phyloP scores from a whole-genome alignment of 1,140 invertebrate species.

The Ridgeia piscesae region DNA sequence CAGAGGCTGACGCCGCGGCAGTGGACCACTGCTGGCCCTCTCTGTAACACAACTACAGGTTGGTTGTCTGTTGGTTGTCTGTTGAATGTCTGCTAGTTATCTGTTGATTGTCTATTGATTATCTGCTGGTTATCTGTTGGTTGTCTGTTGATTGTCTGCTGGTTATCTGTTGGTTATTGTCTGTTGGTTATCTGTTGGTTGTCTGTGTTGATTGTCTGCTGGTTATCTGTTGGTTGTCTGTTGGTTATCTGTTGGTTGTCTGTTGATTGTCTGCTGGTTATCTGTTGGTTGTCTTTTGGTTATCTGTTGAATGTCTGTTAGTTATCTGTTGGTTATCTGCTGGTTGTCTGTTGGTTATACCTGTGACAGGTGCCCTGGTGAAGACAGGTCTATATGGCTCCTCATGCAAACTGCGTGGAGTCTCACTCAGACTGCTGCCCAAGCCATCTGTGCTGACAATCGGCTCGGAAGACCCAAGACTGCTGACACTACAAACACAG shows the following conservation, averaged over 20 bases:
- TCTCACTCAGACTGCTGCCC: conserved; percentile 36
- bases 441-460: conserved; percentile 46
- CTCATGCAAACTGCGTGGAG: conserved; percentile 28
- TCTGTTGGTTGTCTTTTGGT: no score
- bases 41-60: not conserved
- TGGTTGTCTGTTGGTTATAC: no score
- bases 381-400: conserved; percentile 38
- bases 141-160: not conserved
- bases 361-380: conserved; percentile 23
- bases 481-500: conserved; percentile 33
- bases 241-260: no score
- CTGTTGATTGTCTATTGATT: no score
- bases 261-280: not conserved
- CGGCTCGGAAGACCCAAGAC: conserved; percentile 35
- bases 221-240: no score
- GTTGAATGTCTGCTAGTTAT: not conserved
- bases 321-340: no score
- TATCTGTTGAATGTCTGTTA: not conserved
- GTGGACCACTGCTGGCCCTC: not conserved
- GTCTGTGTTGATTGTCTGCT: not conserved
- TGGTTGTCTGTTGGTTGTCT: no score
- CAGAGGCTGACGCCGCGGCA: not conserved
- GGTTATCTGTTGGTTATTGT: no score
- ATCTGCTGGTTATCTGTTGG: not conserved
- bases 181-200: no score